Evolutionary conservation across 64 coral and sea anemone species (phyloP).

Genomic region (Astreopora myriophthalma): DNA sequence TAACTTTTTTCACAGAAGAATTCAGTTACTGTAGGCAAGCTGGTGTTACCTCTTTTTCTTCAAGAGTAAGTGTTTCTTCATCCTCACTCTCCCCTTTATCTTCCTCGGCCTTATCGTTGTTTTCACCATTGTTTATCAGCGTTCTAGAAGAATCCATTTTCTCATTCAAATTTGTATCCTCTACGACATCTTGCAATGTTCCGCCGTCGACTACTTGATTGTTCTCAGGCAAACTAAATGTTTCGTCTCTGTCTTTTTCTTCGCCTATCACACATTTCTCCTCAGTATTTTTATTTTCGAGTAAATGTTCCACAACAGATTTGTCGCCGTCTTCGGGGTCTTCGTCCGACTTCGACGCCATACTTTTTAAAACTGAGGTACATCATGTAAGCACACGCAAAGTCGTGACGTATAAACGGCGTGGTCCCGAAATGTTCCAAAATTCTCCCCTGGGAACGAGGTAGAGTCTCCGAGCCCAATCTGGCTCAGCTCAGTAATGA

Average conservation of each 20-base stretch:
- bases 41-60: slow-evolving; percentile 72
- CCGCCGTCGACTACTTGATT: slow-evolving; percentile 20
- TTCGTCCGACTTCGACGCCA: slow-evolving; percentile 75
- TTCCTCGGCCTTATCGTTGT: not conserved
- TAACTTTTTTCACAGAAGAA: no score
- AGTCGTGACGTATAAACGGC: no score
- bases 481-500: no score
- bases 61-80: slow-evolving; percentile 33
- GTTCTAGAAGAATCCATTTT: slow-evolving; percentile 34
- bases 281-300: not conserved
- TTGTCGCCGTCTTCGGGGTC: not conserved
- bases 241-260: not conserved
- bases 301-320: not conserved
- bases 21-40: no score
- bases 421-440: no score
- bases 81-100: slow-evolving; percentile 42
- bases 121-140: not conserved
- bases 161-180: slow-evolving; percentile 25
- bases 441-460: not conserved
- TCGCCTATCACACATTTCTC: not conserved
- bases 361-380: slow-evolving; percentile 55
- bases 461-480: no score
- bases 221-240: slow-evolving; percentile 10
- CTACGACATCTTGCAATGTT: slow-evolving; percentile 71
- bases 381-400: not conserved